A percentile compares a stretch with the other conserved stretches of the same genome.
phyloP scores from a whole-genome alignment of 1,140 invertebrate genomes.

The Rhagoletis zephyria region DNA sequence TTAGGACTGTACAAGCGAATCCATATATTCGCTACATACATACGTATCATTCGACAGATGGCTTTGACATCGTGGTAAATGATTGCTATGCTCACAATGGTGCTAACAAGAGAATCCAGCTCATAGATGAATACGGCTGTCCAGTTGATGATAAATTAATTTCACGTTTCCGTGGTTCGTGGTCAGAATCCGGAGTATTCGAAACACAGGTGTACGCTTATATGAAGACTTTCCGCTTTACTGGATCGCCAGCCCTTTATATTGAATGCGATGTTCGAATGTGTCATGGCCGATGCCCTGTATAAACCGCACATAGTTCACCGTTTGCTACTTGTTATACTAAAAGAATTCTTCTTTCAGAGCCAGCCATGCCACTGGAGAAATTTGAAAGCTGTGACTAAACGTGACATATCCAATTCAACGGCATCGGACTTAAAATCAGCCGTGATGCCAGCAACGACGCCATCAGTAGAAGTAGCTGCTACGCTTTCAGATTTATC shows the following conservation, averaged over 20 bases:
- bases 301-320: constrained; percentile 74
- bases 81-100: constrained; percentile 96
- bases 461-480: constrained; percentile 52
- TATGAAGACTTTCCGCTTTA: constrained; percentile 95
- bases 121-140: constrained; percentile 95
- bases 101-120: constrained; percentile 89
- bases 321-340: constrained; percentile 15
- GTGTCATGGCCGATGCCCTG: constrained; percentile 94
- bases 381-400: constrained; percentile 85
- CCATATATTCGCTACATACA: background rate
- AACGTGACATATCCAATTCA: constrained; percentile 76
- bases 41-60: constrained; percentile 78
- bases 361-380: constrained; percentile 94
- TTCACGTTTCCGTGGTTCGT: constrained; percentile 91
- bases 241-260: constrained; percentile 92
- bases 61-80: constrained; percentile 96
- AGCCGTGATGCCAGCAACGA: constrained; percentile 54
- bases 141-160: constrained; percentile 94
- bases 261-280: constrained; percentile 95
- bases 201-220: constrained; percentile 95
- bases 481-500: constrained; percentile 60
- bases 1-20: background rate
- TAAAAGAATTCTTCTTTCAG: constrained; percentile 74
- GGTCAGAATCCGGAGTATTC: constrained; percentile 90
- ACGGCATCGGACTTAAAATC: constrained; percentile 59